Conservation (phyloP, 1,140 invertebrate genomes). For the Dreissena rostriformis region DNA sequence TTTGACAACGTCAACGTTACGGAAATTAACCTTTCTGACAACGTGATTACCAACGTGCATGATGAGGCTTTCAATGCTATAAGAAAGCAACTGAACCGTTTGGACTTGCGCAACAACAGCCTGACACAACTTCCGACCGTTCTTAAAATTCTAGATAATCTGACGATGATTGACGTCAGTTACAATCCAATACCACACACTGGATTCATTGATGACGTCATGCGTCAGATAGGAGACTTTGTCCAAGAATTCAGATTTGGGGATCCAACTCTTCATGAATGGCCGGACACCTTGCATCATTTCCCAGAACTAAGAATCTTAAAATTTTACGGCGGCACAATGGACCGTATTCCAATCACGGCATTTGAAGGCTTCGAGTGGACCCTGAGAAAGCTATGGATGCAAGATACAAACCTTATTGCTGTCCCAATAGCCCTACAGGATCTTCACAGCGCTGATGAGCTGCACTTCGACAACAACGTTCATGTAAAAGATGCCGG, state of each 20-base stretch:
- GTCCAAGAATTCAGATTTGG: constrained; percentile 38
- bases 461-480: constrained; percentile 52
- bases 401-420: constrained; percentile 42
- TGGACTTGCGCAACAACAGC: constrained; percentile 28
- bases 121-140: background rate
- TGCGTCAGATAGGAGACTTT: constrained; percentile 39
- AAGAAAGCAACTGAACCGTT: constrained; percentile 2
- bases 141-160: background rate
- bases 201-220: constrained; percentile 23
- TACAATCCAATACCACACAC: constrained; percentile 22
- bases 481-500: constrained; percentile 31
- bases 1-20: constrained; percentile 39
- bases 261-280: constrained; percentile 4
- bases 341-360: constrained; percentile 30
- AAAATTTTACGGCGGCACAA: constrained; percentile 43
- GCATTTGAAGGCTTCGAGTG: constrained; percentile 48
- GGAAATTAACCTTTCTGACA: constrained; percentile 11
- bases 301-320: constrained; percentile 5
- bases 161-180: constrained; percentile 14
- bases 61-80: constrained; percentile 2
- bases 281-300: constrained; percentile 31
- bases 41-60: constrained; percentile 1
- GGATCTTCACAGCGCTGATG: constrained; percentile 18
- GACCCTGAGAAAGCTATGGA: constrained; percentile 21
- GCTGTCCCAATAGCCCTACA: constrained; percentile 38